These are phyloP conservation scores for Muntiacus reevesi DNA, from an alignment of 2,113 vertebrate genomes.

Conservation along the genomic window DNA sequence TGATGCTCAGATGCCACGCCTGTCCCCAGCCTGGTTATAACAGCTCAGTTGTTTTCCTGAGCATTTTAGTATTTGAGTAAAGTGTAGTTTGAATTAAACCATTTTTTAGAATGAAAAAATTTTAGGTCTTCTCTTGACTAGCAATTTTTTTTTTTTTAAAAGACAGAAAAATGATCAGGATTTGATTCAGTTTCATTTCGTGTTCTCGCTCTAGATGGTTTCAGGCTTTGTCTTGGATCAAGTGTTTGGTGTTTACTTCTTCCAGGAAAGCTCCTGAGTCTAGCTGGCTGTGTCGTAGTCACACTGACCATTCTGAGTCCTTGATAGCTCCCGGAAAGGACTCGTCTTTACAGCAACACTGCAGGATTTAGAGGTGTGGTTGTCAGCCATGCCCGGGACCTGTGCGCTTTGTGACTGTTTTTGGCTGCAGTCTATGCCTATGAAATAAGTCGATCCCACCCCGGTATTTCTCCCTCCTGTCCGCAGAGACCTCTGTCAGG, in stretches of 20 bases:
- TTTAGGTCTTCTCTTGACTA: not conserved
- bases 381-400: not conserved
- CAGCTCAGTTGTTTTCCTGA: not conserved
- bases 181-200: conserved; percentile 13
- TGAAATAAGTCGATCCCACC: conserved; percentile 72
- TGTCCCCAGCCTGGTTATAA: not conserved
- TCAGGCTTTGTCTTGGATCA: conserved; percentile 25
- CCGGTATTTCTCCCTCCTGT: conserved; percentile 50
- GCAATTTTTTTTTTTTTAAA: not conserved
- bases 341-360: not conserved
- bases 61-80: not conserved
- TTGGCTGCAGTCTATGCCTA: conserved; percentile 55
- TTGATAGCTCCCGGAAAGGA: not conserved
- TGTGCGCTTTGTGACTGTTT: conserved; percentile 1
- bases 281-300: not conserved
- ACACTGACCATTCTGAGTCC: not conserved
- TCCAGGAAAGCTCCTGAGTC: not conserved
- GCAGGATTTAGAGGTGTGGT: not conserved
- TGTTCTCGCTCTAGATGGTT: not conserved
- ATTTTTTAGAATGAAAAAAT: conserved; percentile 6
- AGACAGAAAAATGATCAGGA: not conserved
- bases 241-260: conserved; percentile 17
- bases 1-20: not conserved
- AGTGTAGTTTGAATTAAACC: not conserved
- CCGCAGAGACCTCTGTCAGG: conserved; percentile 61